These are phyloP conservation scores for Leptinotarsa lineolata DNA, from an alignment of 1,140 invertebrate genomes.

Conservation along the genomic window DNA sequence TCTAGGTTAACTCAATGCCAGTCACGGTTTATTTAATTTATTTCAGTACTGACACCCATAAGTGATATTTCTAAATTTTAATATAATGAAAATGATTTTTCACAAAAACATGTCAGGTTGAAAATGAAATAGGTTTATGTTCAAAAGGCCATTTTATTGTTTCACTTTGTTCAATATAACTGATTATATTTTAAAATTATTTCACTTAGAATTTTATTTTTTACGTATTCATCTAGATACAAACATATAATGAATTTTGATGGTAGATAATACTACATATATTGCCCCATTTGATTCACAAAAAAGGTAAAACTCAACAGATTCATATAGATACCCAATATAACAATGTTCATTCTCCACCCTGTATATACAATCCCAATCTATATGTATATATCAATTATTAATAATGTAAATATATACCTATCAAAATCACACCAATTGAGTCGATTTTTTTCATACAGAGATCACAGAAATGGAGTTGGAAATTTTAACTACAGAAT, in stretches of 20 bases:
- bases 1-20: too few species aligned
- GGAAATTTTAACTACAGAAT: constrained; percentile 44
- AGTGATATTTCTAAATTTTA: too few species aligned
- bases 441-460: constrained; percentile 52
- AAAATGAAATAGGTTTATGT: not conserved
- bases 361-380: constrained; percentile 30
- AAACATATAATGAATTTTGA: constrained; percentile 18
- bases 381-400: constrained; percentile 34
- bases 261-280: constrained; percentile 7
- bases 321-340: constrained; percentile 12
- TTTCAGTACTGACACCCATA: too few species aligned
- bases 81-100: too few species aligned
- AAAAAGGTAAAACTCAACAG: constrained; percentile 10
- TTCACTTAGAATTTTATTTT: not conserved
- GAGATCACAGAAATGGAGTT: constrained; percentile 56
- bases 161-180: not conserved
- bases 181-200: not conserved
- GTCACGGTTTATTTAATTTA: too few species aligned
- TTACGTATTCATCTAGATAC: not conserved
- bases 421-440: constrained; percentile 51
- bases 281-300: constrained; percentile 7
- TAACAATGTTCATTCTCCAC: constrained; percentile 26
- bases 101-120: too few species aligned
- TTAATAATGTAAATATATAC: constrained; percentile 31
- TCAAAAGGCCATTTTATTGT: not conserved